A percentile compares a stretch with the other conserved stretches of the same genome.
Evolutionary conservation across 30 jellyfish, hydroid and myxozoan genomes (phyloP).

Genomic region (Rhopilema esculentum): DNA sequence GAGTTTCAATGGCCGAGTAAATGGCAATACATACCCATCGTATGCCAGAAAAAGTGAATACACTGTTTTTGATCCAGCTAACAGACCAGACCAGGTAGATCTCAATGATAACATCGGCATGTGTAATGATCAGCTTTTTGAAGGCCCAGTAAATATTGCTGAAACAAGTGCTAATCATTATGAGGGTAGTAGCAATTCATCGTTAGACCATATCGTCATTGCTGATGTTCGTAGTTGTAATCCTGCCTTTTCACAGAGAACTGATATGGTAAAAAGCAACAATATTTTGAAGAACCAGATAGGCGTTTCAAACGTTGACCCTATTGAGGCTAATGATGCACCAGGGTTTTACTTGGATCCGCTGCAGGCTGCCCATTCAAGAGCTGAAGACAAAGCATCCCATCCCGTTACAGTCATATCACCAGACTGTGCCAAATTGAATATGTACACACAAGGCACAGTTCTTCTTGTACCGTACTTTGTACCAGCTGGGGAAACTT

Average conservation of each 20-base stretch:
- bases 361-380: not conserved
- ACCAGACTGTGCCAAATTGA: slow-evolving; percentile 11
- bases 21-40: slow-evolving; percentile 67
- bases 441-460: slow-evolving; percentile 46
- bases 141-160: not conserved
- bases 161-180: not conserved
- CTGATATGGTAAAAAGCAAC: not conserved
- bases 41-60: slow-evolving; percentile 54
- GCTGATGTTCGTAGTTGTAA: slow-evolving; percentile 72
- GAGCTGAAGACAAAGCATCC: not conserved
- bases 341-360: slow-evolving; percentile 7
- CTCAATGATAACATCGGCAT: not conserved
- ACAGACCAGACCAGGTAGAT: slow-evolving; percentile 20
- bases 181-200: not conserved
- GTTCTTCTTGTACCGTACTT: slow-evolving; percentile 65
- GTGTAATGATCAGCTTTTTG: not conserved
- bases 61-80: slow-evolving; percentile 55
- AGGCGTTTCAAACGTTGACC: not conserved
- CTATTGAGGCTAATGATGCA: not conserved
- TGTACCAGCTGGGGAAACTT: slow-evolving; percentile 45
- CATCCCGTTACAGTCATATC: slow-evolving; percentile 11
- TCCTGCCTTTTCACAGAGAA: slow-evolving; percentile 20
- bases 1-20: slow-evolving; percentile 26
- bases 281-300: not conserved
- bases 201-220: slow-evolving; percentile 40